Evolutionary conservation across 2,888 invertebrate species (phyloP), one percentile per base, ranked within the genome.

Genomic region (Unio delphinus): DNA sequence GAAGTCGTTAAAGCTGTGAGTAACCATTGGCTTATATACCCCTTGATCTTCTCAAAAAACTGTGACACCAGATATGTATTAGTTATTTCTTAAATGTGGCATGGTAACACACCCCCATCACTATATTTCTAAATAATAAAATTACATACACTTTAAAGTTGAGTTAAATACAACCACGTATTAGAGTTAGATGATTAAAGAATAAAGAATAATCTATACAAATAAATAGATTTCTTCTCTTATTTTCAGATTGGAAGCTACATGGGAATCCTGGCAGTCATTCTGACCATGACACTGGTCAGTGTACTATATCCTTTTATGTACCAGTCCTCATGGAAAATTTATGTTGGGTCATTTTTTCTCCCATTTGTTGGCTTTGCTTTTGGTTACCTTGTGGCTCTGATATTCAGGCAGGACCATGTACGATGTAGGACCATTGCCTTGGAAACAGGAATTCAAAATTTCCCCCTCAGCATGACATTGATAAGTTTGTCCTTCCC

Each of bases 381-480:
- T 4, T 77, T 86, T n/a, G 88, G 87, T 3, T 86, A 80, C 69
- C 45, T 75, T 6, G 74, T 83, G 7, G 81, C 81, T 0, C 72
- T 70, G 64, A 34, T 86, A 11, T 82, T 75, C 61, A 71, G 83
- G 7, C 79, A 81, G 73, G 73, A 78, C 56, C 68, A 71, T 0
- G 72, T 62, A 8, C 76, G 72, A 15, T 64, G 85, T n/a, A 68
- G 84, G 63, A 87, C 87, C 5, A 81, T 87, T 55, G 83, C 84
- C 62, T 77, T 87, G 60, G 87, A 87, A 72, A 85, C 85, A 1
- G 85, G 87, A 17, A 81, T 86, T 45, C 87, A 87, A 64, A 87
- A 87, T 69, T 87, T 86, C 58, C 86, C 85, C 0, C 75, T 87
- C 30, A 86, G 86, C 20, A 79, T 87, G 72, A 86, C 87, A 7